Percentiles rank a stretch among this genome's conserved stretches.
Evolutionary conservation across 2,888 invertebrate species (phyloP).

Genomic region (Dryobota labecula): DNA sequence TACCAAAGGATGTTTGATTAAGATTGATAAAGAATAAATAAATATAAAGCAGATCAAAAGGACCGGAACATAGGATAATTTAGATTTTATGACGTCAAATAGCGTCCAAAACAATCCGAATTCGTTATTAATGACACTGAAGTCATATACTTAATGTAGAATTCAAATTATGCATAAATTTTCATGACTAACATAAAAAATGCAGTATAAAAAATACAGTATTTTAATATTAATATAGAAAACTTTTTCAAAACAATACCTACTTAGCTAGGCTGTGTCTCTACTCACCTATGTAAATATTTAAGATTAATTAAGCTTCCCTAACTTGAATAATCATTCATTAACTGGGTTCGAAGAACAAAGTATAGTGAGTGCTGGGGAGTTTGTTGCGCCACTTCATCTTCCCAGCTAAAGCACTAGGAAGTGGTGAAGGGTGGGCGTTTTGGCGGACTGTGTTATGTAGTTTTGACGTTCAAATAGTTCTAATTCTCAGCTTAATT

Average conservation of each 20-base stretch:
- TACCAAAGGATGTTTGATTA: background rate
- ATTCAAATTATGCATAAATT: background rate
- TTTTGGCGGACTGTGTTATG: too few relatives aligned
- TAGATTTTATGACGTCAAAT: slow-evolving; percentile 3
- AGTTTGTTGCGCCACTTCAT: too few relatives aligned
- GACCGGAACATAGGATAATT: slow-evolving; percentile 4
- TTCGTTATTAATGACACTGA: slow-evolving; percentile 10
- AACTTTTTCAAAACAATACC: background rate
- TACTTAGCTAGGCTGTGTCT: background rate
- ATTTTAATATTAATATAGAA: background rate
- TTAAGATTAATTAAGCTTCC: too few relatives aligned
- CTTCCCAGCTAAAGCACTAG: too few relatives aligned
- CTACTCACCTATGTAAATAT: too few relatives aligned
- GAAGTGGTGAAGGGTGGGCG: too few relatives aligned
- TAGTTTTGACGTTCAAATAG: too few relatives aligned
- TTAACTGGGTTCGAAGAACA: too few relatives aligned
- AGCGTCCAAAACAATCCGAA: background rate
- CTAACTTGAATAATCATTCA: too few relatives aligned
- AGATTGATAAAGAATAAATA: slow-evolving; percentile 6
- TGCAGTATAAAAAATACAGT: too few relatives aligned
- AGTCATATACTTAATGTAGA: slow-evolving; percentile 9
- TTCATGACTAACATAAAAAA: background rate
- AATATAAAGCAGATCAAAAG: background rate
- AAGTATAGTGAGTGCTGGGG: too few relatives aligned
- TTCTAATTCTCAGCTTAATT: too few relatives aligned